phyloP scores from a whole-genome alignment of 2,113 vertebrate genomes.

The Cebus imitator region DNA sequence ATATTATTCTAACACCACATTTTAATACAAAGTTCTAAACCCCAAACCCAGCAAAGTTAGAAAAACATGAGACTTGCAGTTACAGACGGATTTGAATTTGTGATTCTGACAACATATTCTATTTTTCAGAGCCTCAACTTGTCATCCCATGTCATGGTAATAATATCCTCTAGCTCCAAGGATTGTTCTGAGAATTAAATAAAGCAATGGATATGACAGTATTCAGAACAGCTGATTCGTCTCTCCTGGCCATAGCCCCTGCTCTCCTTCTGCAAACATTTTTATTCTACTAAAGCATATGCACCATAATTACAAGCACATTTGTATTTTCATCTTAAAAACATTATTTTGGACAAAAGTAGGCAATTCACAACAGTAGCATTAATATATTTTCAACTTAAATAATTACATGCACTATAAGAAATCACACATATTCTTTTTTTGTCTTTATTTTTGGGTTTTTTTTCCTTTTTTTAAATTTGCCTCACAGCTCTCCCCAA shows the following conservation, averaged over 20 bases:
- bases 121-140: neutral
- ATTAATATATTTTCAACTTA: neutral
- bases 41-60: neutral
- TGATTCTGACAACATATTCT: neutral
- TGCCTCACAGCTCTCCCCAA: too few species aligned
- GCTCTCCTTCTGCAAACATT: neutral
- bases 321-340: conserved; percentile 33
- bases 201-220: neutral
- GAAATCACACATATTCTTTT: neutral
- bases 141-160: neutral
- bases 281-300: neutral
- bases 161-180: neutral
- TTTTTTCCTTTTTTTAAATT: too few species aligned
- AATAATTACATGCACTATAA: neutral
- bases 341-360: neutral
- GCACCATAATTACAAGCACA: neutral
- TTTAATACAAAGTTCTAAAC: neutral
- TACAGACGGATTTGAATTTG: neutral
- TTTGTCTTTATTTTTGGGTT: neutral
- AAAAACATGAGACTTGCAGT: neutral
- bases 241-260: neutral
- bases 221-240: neutral
- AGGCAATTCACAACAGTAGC: neutral
- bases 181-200: neutral
- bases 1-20: neutral